A percentile compares a stretch with the other conserved stretches of the same genome.
phyloP scores from a whole-genome alignment of 2,797 vertebrate genomes.

The Bovichtus diacanthus region DNA sequence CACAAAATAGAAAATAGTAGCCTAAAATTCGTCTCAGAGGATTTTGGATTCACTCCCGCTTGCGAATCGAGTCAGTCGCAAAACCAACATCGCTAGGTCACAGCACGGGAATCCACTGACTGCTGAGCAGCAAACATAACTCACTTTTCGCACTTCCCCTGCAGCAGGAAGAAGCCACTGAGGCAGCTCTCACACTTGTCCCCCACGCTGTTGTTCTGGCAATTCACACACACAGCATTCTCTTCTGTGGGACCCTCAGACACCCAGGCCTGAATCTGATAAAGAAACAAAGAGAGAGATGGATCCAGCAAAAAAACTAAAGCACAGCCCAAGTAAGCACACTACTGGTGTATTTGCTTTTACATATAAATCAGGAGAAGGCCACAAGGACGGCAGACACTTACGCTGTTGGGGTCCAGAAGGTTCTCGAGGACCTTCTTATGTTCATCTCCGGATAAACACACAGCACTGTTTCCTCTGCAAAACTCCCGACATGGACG shows the following conservation, averaged over 20 bases:
- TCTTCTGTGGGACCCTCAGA: conserved; percentile 91
- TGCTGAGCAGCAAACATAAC: conserved; percentile 50
- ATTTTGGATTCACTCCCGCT: no score
- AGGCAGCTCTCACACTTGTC: conserved; percentile 94
- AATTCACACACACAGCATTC: conserved; percentile 90
- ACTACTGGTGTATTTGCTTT: neutral
- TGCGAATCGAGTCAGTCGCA: no score
- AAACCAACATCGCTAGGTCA: neutral
- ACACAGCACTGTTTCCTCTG: conserved; percentile 90
- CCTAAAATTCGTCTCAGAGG: no score
- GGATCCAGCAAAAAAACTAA: neutral
- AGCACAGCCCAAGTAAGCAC: neutral
- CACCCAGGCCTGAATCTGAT: conserved; percentile 89
- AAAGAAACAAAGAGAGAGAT: conserved; percentile 3
- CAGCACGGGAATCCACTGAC: neutral
- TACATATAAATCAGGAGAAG: neutral
- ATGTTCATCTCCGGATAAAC: conserved; percentile 89
- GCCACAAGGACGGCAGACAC: conserved; percentile 12
- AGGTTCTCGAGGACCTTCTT: conserved; percentile 85
- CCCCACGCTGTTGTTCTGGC: conserved; percentile 93
- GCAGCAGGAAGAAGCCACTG: conserved; percentile 91
- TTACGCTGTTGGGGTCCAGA: conserved; percentile 84
- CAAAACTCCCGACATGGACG: conserved; percentile 92
- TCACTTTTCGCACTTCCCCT: conserved; percentile 93
- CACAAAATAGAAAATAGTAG: no score